These are phyloP conservation scores for Stenopsyche tienmushanensis DNA, from an alignment of 1,140 invertebrate genomes.

Conservation along the genomic window DNA sequence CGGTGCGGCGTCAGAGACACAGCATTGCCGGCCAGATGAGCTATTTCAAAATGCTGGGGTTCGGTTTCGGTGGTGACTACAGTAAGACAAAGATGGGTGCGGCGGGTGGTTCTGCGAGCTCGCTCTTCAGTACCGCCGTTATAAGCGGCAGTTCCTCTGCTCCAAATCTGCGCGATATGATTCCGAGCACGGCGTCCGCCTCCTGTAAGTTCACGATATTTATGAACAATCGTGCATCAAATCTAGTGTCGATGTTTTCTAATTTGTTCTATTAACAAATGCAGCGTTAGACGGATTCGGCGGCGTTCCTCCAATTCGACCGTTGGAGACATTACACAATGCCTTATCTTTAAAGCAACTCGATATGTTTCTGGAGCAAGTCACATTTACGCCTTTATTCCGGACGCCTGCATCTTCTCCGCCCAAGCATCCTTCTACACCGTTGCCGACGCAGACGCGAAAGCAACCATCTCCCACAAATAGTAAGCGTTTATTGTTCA, in stretches of 20 bases:
- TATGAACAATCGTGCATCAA: neutral
- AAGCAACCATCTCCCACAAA: slow-evolving; percentile 48
- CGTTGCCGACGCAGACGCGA: slow-evolving; percentile 49
- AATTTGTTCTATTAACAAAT: neutral
- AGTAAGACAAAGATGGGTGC: slow-evolving; percentile 66
- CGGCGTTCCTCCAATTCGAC: slow-evolving; percentile 89
- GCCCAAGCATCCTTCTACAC: slow-evolving; percentile 62
- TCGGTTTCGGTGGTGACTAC: slow-evolving; percentile 55
- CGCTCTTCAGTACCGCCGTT: slow-evolving; percentile 90
- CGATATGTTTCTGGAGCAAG: slow-evolving; percentile 82
- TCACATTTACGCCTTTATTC: slow-evolving; percentile 70
- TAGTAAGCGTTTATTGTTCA: slow-evolving; percentile 46
- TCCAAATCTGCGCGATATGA: slow-evolving; percentile 85
- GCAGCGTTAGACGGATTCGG: slow-evolving; percentile 72
- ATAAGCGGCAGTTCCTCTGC: slow-evolving; percentile 90
- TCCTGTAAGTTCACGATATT: slow-evolving; percentile 63
- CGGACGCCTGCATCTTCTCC: slow-evolving; percentile 71
- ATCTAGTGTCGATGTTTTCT: neutral
- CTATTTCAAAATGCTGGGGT: slow-evolving; percentile 84
- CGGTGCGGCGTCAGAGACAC: slow-evolving; percentile 82
- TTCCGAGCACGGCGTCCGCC: slow-evolving; percentile 67
- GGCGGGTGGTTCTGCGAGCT: slow-evolving; percentile 69
- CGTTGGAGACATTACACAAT: slow-evolving; percentile 94
- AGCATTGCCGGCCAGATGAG: slow-evolving; percentile 91
- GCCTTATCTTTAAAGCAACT: slow-evolving; percentile 87